A percentile compares a stretch with the other conserved stretches of the same genome.
phyloP scores from a whole-genome alignment of 2,888 invertebrate species.

The Sinelater perroti region DNA sequence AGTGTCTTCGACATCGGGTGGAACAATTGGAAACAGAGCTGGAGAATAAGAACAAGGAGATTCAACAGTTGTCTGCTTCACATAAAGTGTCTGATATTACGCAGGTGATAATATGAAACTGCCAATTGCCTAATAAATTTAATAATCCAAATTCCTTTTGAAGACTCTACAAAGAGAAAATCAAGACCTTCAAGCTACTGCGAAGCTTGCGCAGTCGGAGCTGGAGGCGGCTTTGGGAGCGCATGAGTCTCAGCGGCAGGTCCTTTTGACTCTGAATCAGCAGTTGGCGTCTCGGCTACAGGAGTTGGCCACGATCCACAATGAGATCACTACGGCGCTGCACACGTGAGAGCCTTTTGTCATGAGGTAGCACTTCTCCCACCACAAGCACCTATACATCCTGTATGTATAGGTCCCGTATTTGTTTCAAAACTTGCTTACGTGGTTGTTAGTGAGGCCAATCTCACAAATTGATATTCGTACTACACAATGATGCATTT shows the following conservation, averaged over 20 bases:
- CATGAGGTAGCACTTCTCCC: slow-evolving; percentile 19
- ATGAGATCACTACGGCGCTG: slow-evolving; percentile 82
- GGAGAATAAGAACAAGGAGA: slow-evolving; percentile 84
- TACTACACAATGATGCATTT: slow-evolving; percentile 34
- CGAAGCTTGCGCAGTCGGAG: slow-evolving; percentile 81
- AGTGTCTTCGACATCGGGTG: slow-evolving; percentile 78
- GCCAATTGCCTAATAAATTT: not conserved
- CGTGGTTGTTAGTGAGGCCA: slow-evolving; percentile 26
- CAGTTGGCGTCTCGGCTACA: slow-evolving; percentile 84
- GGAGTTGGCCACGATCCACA: slow-evolving; percentile 82
- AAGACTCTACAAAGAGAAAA: slow-evolving; percentile 71
- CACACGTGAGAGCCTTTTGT: slow-evolving; percentile 64
- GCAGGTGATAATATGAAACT: slow-evolving; percentile 35
- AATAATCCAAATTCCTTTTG: slow-evolving; percentile 41
- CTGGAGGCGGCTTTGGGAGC: slow-evolving; percentile 80
- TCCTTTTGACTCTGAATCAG: slow-evolving; percentile 81
- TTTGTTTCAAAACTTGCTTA: slow-evolving; percentile 28
- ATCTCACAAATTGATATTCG: slow-evolving; percentile 22
- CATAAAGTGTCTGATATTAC: slow-evolving; percentile 52
- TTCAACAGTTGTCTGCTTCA: slow-evolving; percentile 68
- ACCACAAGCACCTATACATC: slow-evolving; percentile 17
- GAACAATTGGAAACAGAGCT: slow-evolving; percentile 85
- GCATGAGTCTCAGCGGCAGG: slow-evolving; percentile 83
- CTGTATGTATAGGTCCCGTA: slow-evolving; percentile 25
- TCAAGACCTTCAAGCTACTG: slow-evolving; percentile 71